Conservation (phyloP, 2,888 invertebrate genomes). For the Scaptomyza polygonia region DNA sequence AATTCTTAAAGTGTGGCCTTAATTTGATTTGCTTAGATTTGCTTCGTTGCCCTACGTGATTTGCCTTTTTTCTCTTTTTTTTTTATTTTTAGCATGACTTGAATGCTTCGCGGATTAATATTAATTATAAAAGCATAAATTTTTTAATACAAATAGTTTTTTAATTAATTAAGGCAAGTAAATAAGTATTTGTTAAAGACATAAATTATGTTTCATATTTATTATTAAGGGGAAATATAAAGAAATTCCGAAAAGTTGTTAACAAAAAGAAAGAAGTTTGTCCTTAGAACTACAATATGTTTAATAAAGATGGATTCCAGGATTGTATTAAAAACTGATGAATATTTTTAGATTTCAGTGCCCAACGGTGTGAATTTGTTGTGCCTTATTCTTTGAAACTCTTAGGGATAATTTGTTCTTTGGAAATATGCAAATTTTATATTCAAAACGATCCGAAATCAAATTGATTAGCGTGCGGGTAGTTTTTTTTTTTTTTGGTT, state of each 20-base stretch:
- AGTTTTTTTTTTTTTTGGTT: too few species aligned
- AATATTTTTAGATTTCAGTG: too few species aligned
- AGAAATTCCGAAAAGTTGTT: too few species aligned
- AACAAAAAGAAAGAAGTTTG: too few species aligned
- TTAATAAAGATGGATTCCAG: too few species aligned
- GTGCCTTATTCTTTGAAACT: not conserved
- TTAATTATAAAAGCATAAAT: not conserved
- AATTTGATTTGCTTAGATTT: constrained; percentile 74
- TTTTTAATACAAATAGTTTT: too few species aligned
- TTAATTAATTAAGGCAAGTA: not conserved
- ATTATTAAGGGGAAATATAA: too few species aligned
- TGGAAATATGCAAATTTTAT: not conserved
- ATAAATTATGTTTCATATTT: too few species aligned
- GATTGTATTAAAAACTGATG: too few species aligned
- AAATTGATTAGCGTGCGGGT: constrained; percentile 1
- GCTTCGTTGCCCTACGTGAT: constrained; percentile 54
- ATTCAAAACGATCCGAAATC: not conserved
- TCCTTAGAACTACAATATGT: too few species aligned
- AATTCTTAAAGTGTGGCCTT: constrained; percentile 77
- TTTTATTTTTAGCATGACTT: not conserved
- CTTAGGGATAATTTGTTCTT: not conserved
- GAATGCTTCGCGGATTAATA: not conserved
- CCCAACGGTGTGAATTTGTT: not conserved
- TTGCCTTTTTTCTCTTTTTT: constrained; percentile 2
- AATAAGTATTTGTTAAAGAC: too few species aligned